Conservation (phyloP, 2,113 vertebrate genomes). For the Catagonus wagneri region DNA sequence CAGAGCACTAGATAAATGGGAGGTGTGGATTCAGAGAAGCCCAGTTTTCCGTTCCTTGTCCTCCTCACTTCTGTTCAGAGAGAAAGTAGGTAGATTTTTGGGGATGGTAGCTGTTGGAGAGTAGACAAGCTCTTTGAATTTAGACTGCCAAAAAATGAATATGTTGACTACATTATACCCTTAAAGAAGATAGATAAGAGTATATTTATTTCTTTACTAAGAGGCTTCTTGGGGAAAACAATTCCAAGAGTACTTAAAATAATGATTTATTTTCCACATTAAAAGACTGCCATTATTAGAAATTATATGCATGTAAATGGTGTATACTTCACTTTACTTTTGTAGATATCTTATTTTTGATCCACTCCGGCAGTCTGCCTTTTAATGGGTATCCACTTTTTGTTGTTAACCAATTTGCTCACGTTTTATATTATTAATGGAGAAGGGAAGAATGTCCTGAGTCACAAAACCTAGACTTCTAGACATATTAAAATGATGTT, state of each 20-base stretch:
- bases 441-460: neutral
- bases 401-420: neutral
- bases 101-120: neutral
- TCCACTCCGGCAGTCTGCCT: neutral
- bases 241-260: neutral
- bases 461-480: conserved; percentile 2
- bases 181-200: neutral
- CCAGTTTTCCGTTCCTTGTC: neutral
- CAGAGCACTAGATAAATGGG: neutral
- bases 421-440: neutral
- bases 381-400: neutral
- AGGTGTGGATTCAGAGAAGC: neutral
- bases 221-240: neutral
- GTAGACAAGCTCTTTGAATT: neutral
- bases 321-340: neutral
- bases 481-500: neutral
- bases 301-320: neutral
- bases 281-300: neutral
- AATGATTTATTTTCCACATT: neutral
- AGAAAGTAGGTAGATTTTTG: neutral
- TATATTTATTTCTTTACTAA: neutral
- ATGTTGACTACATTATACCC: neutral
- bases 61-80: neutral
- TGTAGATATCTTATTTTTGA: neutral
- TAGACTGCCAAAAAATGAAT: neutral